Conservation (phyloP, 2,113 vertebrate species). For the Caranx ignobilis region DNA sequence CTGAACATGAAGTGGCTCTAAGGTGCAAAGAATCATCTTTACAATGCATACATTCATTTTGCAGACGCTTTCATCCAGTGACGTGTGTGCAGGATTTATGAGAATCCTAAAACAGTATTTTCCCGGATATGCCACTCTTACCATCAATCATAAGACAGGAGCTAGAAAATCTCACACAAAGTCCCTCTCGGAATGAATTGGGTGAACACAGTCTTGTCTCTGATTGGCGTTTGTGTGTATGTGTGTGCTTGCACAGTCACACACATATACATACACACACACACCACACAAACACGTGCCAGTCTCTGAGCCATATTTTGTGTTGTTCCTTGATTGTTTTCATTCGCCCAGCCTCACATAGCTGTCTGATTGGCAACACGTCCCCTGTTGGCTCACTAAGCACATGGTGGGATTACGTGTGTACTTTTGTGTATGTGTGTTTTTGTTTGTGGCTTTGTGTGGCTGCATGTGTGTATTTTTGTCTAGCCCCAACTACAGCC, state of each 20-base stretch:
- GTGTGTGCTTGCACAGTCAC: conserved; percentile 36
- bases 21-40: conserved; percentile 1
- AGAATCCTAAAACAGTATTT: conserved; percentile 33
- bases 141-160: conserved; percentile 44
- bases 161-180: conserved; percentile 35
- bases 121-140: conserved; percentile 3
- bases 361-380: conserved; percentile 76
- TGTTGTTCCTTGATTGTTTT: conserved; percentile 78
- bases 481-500: conserved; percentile 61
- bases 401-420: conserved; percentile 78
- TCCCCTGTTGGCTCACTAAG: conserved; percentile 75
- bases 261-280: conserved; percentile 29
- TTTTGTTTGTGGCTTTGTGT: conserved; percentile 59
- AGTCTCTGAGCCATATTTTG: conserved; percentile 60
- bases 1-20: conserved; percentile 16
- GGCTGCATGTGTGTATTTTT: conserved; percentile 53
- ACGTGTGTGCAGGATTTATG: background rate
- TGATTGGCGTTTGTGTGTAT: conserved; percentile 27
- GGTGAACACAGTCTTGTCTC: conserved; percentile 23
- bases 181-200: conserved; percentile 48
- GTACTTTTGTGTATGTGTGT: conserved; percentile 60
- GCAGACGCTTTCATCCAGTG: background rate
- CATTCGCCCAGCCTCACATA: conserved; percentile 73
- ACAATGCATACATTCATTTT: conserved; percentile 17
- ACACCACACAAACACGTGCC: conserved; percentile 37